Evolutionary conservation across 2,113 vertebrate species (phyloP), one percentile per base, ranked within the genome.

Genomic region (Tachuris rubrigastra): DNA sequence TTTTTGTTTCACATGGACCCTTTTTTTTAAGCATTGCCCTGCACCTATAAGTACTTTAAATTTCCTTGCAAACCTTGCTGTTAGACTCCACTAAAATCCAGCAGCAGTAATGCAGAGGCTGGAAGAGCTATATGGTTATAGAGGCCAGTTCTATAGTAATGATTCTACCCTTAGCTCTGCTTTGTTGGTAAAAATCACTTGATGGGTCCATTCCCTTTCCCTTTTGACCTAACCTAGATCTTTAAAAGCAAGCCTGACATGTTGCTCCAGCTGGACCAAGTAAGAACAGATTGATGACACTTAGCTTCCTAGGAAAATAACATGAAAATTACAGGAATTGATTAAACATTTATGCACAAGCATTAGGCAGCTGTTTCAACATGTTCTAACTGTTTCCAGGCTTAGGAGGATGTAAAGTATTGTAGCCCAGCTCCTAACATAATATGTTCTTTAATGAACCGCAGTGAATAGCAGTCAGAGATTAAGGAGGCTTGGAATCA

Each of bases 371-470:
- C 73, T 87, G 80, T 88, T 89, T 87, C 76, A 87, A 72, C 30
- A 71, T 31, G 9, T 73, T 82, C 3, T 7, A 44, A 83, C 22
- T 60, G 27, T 52, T 95, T 77, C n/a, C 52, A 82, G 60, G 37
- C 66, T 93, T 87, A 75, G 33, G n/a, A 75, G 31, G 12, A 72
- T 68, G 42, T 58, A 88, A 6, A 86, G 24, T 20, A 55, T 9
- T 85, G 60, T 39, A 75, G 53, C 59, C 44, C 77, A 77, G 23
- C 7, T 88, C 77, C 46, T 31, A 86, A 53, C 19, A 41, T 24
- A 93, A 63, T 50, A 63, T 72, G n/a, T 91, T 93, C 27, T 83
- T 96, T 94, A 95, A 90, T 91, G 92, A 93, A 79, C 72, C 68
- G 35, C 91, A 94, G 31, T 72, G 46, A 96, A 81, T 33, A 74